Base-by-base conservation (phyloP, 1,140 invertebrate species). In the Neodiprion virginianus region DNA sequence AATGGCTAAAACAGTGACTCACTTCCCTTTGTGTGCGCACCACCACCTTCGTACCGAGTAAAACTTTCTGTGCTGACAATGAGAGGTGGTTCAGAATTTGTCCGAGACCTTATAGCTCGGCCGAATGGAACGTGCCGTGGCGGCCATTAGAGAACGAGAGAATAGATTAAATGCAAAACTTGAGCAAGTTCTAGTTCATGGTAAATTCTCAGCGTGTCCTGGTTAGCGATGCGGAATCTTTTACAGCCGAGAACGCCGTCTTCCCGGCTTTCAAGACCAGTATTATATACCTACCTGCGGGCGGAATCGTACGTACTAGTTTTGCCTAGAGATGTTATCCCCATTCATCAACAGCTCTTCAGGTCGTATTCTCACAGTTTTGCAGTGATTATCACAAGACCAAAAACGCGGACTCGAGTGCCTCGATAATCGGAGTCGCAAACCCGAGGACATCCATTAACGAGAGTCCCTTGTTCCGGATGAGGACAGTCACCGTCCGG, bases 391-490 rank as follows among this genome's bases (percentile, higher is more conserved):
- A 68, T 23, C 10, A 47, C 61, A n/a, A 8, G n/a, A 69, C 14
- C 14, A 40, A 21, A 21, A 40, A 40, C 5, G 28, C 28, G 28
- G 28, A 40, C 28, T 40, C 28, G 5, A 40, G 28, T 40, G 28
- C 28, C 28, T 40, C 28, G 28, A 40, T 40, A 40, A 40, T 40
- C 17, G 17, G 17, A 21, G 17, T 21, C 17, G 17, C 17, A 21
- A 21, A 21, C 17, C 49, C 7, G 40, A 40, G 67, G 50, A 69
- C 49, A 74, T 28, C 66, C 67, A 61, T 68, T 17, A 14, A 8
- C 48, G 14, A 50, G 40, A 47, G 40, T 11, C 21, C 69, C 53
- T 67, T 66, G 50, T 75, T 21, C 53, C 40, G 69, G 53, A 48
- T 48, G 17, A 14, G 61, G 61, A 65, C 12, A 14, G 61, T 17